Evolutionary conservation across 2,797 vertebrate genomes (phyloP).

Genomic region (Columba guinea): DNA sequence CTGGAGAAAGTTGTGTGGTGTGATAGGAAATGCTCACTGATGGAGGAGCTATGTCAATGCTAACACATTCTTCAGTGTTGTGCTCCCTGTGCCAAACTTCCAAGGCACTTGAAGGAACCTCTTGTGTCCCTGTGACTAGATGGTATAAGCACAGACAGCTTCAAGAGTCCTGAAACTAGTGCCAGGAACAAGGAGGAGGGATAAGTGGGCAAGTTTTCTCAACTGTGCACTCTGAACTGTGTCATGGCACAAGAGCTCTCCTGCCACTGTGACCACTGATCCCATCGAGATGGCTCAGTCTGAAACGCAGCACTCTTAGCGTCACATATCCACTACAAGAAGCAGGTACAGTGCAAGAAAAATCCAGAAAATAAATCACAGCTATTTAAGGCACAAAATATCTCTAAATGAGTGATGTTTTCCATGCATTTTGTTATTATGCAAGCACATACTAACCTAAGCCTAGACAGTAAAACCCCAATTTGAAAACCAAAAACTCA

Average conservation of each 20-base stretch:
- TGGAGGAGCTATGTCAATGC: rapidly evolving
- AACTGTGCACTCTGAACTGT: rapidly evolving
- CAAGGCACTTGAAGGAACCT: neutral
- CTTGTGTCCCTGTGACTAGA: neutral
- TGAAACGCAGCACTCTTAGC: neutral
- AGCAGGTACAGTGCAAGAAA: neutral
- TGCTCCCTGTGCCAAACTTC: neutral
- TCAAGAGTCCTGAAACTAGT: neutral
- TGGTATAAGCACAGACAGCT: neutral
- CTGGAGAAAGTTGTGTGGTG: neutral
- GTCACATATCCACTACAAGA: neutral
- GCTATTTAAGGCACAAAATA: neutral
- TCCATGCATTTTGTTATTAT: neutral
- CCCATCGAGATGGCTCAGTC: neutral
- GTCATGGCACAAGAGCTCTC: neutral
- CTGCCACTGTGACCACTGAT: neutral
- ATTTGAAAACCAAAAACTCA: neutral
- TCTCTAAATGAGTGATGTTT: neutral
- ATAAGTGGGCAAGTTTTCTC: neutral
- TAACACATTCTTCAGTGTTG: neutral
- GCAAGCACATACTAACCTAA: neutral
- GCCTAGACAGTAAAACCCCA: neutral
- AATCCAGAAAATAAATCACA: neutral
- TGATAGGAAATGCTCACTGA: neutral
- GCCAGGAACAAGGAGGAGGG: neutral